Evolutionary conservation across 2,797 vertebrate genomes (phyloP).

Genomic region (Paedocypris micromegethes): DNA sequence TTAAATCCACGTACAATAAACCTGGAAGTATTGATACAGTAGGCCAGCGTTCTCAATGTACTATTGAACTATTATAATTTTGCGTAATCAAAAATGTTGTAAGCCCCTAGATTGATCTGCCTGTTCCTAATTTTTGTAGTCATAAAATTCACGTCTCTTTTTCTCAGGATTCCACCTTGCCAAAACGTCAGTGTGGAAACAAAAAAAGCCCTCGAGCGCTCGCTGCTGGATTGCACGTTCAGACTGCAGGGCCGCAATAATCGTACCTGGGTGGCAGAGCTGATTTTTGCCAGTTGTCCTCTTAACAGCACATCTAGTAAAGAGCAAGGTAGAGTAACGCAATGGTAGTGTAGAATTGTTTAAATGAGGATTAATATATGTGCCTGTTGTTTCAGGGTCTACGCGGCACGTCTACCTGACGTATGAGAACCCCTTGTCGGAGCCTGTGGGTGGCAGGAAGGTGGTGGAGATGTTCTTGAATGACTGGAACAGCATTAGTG

Average conservation of each 20-base stretch:
- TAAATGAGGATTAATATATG: neutral
- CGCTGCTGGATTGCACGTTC: constrained; percentile 94
- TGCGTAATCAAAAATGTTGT: no score
- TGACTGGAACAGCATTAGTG: constrained; percentile 94
- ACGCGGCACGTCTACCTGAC: constrained; percentile 95
- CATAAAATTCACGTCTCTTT: neutral
- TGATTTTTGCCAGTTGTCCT: constrained; percentile 93
- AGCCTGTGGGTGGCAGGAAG: constrained; percentile 94
- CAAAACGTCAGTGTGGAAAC: constrained; percentile 91
- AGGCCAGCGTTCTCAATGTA: no score
- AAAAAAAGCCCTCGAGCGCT: constrained; percentile 85
- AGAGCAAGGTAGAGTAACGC: constrained; percentile 78
- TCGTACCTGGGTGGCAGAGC: constrained; percentile 94
- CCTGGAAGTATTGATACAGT: no score
- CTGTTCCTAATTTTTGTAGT: neutral
- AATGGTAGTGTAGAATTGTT: neutral
- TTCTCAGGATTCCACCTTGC: constrained; percentile 83
- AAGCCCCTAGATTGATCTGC: no score
- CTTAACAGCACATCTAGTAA: constrained; percentile 89
- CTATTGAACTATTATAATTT: no score
- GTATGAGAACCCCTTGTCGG: constrained; percentile 93
- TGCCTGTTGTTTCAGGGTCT: constrained; percentile 68
- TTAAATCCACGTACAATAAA: no score
- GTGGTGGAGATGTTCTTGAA: constrained; percentile 99
- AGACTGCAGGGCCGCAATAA: constrained; percentile 97